Evolutionary conservation across 64 coral and sea anemone genomes (phyloP).

Genomic region (Actinia equina): DNA sequence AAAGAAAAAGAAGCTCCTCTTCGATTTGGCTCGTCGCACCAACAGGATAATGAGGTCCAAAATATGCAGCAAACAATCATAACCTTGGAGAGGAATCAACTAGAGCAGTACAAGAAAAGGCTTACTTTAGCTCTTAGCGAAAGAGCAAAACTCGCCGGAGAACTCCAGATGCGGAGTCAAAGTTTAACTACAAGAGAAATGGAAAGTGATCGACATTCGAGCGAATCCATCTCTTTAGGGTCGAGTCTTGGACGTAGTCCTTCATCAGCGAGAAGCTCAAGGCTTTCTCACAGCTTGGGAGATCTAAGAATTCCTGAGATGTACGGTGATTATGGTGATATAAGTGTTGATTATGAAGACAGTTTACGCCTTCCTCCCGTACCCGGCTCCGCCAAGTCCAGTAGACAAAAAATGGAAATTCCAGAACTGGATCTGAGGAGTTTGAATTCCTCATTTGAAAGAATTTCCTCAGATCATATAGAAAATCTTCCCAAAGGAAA

Average conservation of each 20-base stretch:
- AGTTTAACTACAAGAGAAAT: neutral
- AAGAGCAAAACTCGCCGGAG: conserved; percentile 25
- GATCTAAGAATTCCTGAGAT: neutral
- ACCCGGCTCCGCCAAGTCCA: neutral
- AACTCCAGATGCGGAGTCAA: conserved; percentile 13
- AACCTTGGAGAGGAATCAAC: conserved; percentile 10
- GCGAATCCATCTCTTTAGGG: neutral
- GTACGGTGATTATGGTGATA: neutral
- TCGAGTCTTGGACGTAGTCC: neutral
- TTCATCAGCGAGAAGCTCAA: neutral
- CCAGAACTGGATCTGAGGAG: neutral
- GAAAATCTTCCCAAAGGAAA: neutral
- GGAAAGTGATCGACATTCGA: neutral
- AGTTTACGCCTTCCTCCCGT: neutral
- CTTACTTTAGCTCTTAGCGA: conserved; percentile 20
- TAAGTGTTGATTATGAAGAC: conserved; percentile 3
- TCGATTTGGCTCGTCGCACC: neutral
- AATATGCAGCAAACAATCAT: conserved; percentile 16
- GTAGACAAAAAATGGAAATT: neutral
- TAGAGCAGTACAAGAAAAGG: conserved; percentile 35
- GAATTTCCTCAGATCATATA: neutral
- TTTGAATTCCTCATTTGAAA: neutral
- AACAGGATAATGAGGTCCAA: neutral
- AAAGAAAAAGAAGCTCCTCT: neutral
- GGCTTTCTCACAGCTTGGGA: neutral